Percentiles rank a stretch among this genome's conserved stretches.
phyloP scores from a whole-genome alignment of 2,113 vertebrate genomes.

The Megaleporinus macrocephalus region DNA sequence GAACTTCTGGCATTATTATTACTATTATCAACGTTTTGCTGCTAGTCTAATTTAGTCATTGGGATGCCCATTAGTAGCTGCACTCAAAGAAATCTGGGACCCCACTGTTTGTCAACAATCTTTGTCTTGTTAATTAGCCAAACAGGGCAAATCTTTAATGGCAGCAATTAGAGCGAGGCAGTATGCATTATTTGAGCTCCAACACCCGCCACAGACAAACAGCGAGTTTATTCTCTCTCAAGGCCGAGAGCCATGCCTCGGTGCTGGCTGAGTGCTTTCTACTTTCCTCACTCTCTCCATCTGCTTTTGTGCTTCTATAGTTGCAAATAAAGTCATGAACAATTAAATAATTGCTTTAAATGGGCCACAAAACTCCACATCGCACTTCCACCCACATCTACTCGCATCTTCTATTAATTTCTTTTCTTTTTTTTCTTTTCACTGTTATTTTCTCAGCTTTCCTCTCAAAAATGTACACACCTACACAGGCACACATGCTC shows the following conservation, averaged over 20 bases:
- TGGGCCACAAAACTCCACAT: neutral
- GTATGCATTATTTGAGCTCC: constrained; percentile 29
- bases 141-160: constrained; percentile 26
- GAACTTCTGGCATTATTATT: neutral
- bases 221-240: neutral
- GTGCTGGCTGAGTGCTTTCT: constrained; percentile 3
- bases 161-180: constrained; percentile 40
- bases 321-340: neutral
- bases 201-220: constrained; percentile 12
- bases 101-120: constrained; percentile 32
- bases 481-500: neutral
- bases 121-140: constrained; percentile 46
- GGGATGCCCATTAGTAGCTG: constrained; percentile 25
- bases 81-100: neutral
- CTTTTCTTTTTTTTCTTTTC: neutral
- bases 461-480: neutral
- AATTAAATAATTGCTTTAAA: constrained; percentile 11
- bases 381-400: neutral
- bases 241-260: constrained; percentile 13
- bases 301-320: neutral
- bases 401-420: neutral
- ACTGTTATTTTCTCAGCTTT: neutral
- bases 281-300: neutral
- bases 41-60: neutral
- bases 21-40: no score